phyloP scores from a whole-genome alignment of 2,888 invertebrate species.

The Rotaria sp. region DNA sequence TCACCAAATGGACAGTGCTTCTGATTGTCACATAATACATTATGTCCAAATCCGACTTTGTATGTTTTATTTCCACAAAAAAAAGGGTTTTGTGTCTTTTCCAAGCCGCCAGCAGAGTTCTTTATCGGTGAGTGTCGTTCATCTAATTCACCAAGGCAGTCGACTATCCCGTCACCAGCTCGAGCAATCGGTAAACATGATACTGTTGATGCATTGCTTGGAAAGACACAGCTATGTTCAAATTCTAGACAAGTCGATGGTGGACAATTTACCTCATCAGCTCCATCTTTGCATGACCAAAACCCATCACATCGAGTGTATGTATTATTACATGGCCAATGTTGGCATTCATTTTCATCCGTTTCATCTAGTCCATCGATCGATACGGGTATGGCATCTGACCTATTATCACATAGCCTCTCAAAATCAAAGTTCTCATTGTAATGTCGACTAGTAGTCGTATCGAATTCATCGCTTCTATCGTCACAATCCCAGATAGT shows the following conservation, averaged over 20 bases:
- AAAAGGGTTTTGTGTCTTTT: too few species aligned
- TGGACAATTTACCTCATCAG: background rate
- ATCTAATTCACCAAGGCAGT: background rate
- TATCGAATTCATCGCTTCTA: too few species aligned
- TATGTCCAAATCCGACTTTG: too few species aligned
- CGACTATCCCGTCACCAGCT: background rate
- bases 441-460: fast-evolving
- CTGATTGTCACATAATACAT: background rate
- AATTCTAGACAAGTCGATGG: background rate
- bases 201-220: background rate
- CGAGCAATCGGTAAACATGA: background rate
- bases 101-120: fast-evolving
- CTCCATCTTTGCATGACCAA: background rate
- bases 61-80: too few species aligned
- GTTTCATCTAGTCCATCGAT: background rate
- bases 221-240: background rate
- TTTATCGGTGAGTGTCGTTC: background rate
- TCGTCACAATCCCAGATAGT: too few species aligned
- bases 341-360: background rate
- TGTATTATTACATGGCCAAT: background rate
- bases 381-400: background rate
- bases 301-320: background rate
- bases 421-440: background rate
- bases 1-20: background rate
- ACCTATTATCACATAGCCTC: background rate